Conservation (phyloP, 2,888 invertebrate genomes). For the Matsumyia berberina region DNA sequence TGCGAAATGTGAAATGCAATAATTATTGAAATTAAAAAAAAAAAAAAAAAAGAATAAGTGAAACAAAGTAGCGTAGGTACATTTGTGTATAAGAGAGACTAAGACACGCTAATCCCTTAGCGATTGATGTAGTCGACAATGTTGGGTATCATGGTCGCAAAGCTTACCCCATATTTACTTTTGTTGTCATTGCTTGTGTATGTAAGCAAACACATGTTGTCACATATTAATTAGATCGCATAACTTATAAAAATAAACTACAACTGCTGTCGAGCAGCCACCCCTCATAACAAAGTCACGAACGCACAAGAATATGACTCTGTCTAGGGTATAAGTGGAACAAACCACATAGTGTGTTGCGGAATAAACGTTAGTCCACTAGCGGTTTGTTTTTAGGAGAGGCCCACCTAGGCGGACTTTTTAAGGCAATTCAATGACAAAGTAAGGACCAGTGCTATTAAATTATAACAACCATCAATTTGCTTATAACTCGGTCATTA, state of each 20-base stretch:
- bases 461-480: slow-evolving; percentile 9
- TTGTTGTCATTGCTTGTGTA: slow-evolving; percentile 45
- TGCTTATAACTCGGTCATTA: not conserved
- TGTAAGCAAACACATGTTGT: slow-evolving; percentile 67
- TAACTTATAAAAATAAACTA: slow-evolving; percentile 54
- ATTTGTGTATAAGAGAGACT: slow-evolving; percentile 9
- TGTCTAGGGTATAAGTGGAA: slow-evolving; percentile 10
- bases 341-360: not conserved
- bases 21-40: slow-evolving; percentile 52
- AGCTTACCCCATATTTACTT: slow-evolving; percentile 40
- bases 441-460: slow-evolving; percentile 1
- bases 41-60: not conserved
- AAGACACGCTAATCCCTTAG: slow-evolving; percentile 72
- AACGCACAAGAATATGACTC: slow-evolving; percentile 52
- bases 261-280: slow-evolving; percentile 27
- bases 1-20: slow-evolving; percentile 44
- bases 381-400: slow-evolving; percentile 4
- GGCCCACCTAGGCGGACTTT: not conserved
- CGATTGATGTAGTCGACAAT: slow-evolving; percentile 61
- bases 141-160: slow-evolving; percentile 50
- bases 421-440: no score
- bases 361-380: slow-evolving; percentile 11
- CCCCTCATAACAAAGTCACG: slow-evolving; percentile 57
- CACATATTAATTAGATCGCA: slow-evolving; percentile 69
- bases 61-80: not conserved